Base-by-base conservation (phyloP, 2,888 invertebrate genomes). In the Tachina fera region DNA sequence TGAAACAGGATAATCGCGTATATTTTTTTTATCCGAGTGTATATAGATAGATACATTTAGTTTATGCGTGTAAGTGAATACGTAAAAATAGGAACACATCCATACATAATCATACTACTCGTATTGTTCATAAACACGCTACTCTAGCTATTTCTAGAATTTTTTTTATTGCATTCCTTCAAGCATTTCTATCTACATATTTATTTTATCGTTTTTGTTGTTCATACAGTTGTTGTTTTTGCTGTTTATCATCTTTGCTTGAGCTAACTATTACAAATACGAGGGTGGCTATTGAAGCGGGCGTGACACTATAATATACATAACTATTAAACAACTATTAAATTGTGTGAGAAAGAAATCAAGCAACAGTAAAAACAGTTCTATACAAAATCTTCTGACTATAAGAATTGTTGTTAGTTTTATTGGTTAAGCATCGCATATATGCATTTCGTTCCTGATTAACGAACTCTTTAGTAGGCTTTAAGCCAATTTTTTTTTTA, bases 191-290 rank as follows among this genome's bases (percentile, higher is more conserved):
- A 9, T 76, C 53, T 72, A n/a, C n/a, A n/a, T n/a, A 41, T 76
- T 41, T 60, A 43, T 65, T 67, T 53, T 76, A 39, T 51, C 11
- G 47, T 60, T 68, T 49, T 41, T 61, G 39, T 22, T 75, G 47
- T 14, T 53, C 45, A 39, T 60, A 60, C 16, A 47, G n/a, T 56
- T 71, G 47, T 65, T 83, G 56, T 49, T 72, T 72, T 39, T n/a
- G n/a, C n/a, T 74, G 77, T 51, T 77, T 53, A 68, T 76, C 75
- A 70, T 80, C 49, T 76, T 75, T 80, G 70, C 65, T 65, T 58
- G 31, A 79, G 58, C 72, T 72, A 67, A 22, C 68, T 45, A 31
- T 56, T 56, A 56, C 11, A 9, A 4, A 0, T 58, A n/a, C 58
- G 58, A 58, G 39, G 58, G 39, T 14, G 39, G 1, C 14, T 39